Percentiles rank a stretch among this genome's conserved stretches.
Evolutionary conservation across 2,113 vertebrate species (phyloP).

Genomic region (Mesocricetus auratus): DNA sequence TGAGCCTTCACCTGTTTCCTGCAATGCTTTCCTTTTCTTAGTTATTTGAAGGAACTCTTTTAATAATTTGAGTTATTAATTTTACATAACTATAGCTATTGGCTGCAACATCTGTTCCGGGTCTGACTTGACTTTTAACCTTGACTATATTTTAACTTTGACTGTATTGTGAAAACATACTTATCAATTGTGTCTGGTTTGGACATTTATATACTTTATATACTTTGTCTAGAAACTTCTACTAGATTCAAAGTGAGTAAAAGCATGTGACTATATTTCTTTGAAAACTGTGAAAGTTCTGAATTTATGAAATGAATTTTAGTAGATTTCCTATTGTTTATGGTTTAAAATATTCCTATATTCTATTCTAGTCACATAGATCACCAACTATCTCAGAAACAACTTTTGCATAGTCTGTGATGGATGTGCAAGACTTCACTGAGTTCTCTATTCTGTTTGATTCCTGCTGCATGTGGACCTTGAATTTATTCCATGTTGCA

Average conservation of each 20-base stretch:
- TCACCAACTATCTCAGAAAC: background rate
- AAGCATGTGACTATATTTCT: background rate
- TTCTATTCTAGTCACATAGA: background rate
- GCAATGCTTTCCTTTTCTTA: background rate
- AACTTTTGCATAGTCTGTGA: background rate
- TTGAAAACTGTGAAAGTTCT: background rate
- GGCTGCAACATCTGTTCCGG: background rate
- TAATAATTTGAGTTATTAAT: slow-evolving; percentile 2
- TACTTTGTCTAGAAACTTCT: slow-evolving; percentile 29
- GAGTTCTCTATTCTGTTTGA: background rate
- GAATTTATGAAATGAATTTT: slow-evolving; percentile 13
- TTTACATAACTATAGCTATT: background rate
- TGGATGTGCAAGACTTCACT: too few relatives aligned
- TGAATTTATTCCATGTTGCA: background rate
- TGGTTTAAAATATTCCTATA: background rate
- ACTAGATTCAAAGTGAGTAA: background rate
- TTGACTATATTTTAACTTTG: slow-evolving; percentile 38
- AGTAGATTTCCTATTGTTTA: slow-evolving; percentile 46
- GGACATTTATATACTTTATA: slow-evolving; percentile 15
- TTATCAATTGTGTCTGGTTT: background rate
- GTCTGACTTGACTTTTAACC: slow-evolving; percentile 36
- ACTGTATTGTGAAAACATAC: too few relatives aligned
- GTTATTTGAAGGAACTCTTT: slow-evolving; percentile 42
- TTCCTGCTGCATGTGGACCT: background rate
- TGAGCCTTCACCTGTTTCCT: background rate